These are phyloP conservation scores for Sarcoramphus papa DNA, from an alignment of 2,797 vertebrate species.

Conservation along the genomic window DNA sequence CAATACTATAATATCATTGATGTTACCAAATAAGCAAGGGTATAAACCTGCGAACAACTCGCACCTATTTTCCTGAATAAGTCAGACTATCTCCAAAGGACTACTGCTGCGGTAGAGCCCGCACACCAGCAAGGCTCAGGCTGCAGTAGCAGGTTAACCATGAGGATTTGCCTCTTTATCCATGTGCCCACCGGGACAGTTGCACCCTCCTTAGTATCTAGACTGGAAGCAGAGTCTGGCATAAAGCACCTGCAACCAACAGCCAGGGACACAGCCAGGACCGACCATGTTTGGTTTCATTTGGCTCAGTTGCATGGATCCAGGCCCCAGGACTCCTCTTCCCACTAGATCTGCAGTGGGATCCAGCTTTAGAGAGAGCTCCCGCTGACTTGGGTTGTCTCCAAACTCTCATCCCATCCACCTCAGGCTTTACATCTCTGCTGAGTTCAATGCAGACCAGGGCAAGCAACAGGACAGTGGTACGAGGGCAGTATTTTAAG, in stretches of 20 bases:
- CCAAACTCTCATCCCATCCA: not conserved
- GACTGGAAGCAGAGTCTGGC: not conserved
- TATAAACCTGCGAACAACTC: not conserved
- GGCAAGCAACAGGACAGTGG: not conserved
- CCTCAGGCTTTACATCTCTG: not conserved
- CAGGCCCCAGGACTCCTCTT: not conserved
- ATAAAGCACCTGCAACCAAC: not conserved
- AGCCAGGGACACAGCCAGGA: not conserved
- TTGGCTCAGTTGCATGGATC: not conserved
- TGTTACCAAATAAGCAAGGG: not conserved
- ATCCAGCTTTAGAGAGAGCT: not conserved
- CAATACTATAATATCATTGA: not conserved
- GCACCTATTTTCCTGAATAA: not conserved
- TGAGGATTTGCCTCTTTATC: not conserved
- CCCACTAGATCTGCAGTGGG: not conserved
- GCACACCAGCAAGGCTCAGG: not conserved
- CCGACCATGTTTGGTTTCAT: no score
- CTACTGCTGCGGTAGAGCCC: not conserved
- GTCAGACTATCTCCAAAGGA: not conserved
- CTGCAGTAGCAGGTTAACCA: not conserved
- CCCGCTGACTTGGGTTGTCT: not conserved
- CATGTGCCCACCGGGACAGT: not conserved
- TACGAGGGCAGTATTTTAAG: not conserved
- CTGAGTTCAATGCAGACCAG: not conserved
- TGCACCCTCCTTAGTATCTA: not conserved